Percentiles rank a stretch among this genome's conserved stretches.
These are phyloP conservation scores for Xerus inauris DNA, from an alignment of 2,113 vertebrate species.

Conservation along the genomic window DNA sequence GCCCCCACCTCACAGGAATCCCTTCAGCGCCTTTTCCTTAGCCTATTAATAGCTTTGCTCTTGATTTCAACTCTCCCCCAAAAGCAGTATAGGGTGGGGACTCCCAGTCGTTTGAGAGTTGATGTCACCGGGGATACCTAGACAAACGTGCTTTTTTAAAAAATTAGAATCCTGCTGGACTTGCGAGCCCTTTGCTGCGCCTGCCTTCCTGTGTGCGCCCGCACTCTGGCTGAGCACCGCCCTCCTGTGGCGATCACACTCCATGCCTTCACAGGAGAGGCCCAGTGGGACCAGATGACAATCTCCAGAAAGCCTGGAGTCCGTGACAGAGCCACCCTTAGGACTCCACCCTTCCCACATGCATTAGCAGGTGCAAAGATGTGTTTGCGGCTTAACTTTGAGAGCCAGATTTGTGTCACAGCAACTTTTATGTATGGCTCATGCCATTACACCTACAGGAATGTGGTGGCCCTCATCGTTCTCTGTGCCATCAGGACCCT, in stretches of 20 bases:
- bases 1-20: constrained; percentile 35
- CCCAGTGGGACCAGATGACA: not conserved
- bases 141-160: not conserved
- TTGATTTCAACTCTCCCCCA: constrained; percentile 45
- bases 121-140: not conserved
- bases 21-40: constrained; percentile 42
- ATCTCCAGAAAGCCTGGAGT: not conserved
- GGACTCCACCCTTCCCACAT: not conserved
- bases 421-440: not conserved
- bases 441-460: not conserved
- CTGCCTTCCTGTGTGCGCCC: not conserved
- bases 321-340: not conserved
- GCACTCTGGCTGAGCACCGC: accelerated
- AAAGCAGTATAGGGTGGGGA: constrained; percentile 52
- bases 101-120: not conserved
- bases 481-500: not conserved
- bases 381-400: not conserved
- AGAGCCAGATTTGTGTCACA: not conserved
- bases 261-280: not conserved
- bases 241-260: accelerated
- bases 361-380: not conserved
- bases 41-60: constrained; percentile 53
- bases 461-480: accelerated
- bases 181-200: accelerated
- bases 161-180: not conserved